These are phyloP conservation scores for Ceramica pisi DNA, from an alignment of 2,888 invertebrate genomes.

Conservation along the genomic window DNA sequence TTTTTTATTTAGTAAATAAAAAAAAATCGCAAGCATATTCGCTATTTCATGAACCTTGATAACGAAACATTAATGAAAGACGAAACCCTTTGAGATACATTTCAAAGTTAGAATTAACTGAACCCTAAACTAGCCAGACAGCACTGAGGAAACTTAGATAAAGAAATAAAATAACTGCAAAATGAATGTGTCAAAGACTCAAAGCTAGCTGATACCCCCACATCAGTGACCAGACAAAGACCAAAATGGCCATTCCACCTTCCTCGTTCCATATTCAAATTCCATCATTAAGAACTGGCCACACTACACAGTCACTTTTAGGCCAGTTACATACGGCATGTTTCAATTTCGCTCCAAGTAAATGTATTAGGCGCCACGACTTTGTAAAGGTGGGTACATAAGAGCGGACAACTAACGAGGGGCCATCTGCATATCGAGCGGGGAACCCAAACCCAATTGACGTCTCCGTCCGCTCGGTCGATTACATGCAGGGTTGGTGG, in stretches of 20 bases:
- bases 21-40: too few relatives aligned
- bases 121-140: not conserved
- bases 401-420: constrained; percentile 73
- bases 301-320: constrained; percentile 32
- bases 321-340: constrained; percentile 46
- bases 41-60: not conserved
- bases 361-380: constrained; percentile 60
- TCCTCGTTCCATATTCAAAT: constrained; percentile 36
- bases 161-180: not conserved
- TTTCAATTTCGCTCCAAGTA: constrained; percentile 52
- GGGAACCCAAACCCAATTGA: constrained; percentile 71
- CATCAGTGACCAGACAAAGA: constrained; percentile 5
- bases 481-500: constrained; percentile 54
- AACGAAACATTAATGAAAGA: not conserved
- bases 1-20: too few relatives aligned
- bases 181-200: constrained; percentile 8
- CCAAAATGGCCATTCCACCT: constrained; percentile 1
- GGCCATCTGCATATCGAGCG: constrained; percentile 77
- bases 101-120: not conserved
- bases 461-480: constrained; percentile 57
- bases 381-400: constrained; percentile 65
- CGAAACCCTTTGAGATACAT: not conserved
- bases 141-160: not conserved
- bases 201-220: not conserved
- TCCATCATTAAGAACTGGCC: constrained; percentile 28